Evolutionary conservation across 2,888 invertebrate genomes (phyloP), one percentile per base, ranked within the genome.

Genomic region (Atrina japonica): DNA sequence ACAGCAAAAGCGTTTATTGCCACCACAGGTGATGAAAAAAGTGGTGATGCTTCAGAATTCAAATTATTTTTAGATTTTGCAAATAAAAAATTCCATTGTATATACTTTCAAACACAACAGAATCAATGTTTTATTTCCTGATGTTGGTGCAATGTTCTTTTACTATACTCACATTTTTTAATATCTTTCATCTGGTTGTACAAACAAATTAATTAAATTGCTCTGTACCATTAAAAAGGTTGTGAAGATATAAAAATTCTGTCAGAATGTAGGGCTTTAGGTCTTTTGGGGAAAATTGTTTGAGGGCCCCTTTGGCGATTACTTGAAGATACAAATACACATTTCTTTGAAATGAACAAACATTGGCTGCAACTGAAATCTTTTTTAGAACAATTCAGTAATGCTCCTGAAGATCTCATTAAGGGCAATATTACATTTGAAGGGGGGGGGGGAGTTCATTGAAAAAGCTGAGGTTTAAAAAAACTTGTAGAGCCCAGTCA

Each of bases 321-420:
- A 7, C 21, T 50, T 14, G 50, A 50, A 21, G 50, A 50, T 50
- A n/a, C 21, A 50, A 50, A 50, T 21, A 47, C 50, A 16, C 25
- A 21, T 11, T 50, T 18, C 50, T 50, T 50, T 21, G 50, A 50
- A 25, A 50, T 50, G 50, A 50, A 50, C 21, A 11, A 50, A 50
- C 50, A 50, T 50, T 50, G 50, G 50, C 50, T 50, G 14, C 50
- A 50, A 50, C 21, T 50, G 50, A 50, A 50, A 50, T 21, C 14
- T 21, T 50, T 50, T 23, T 14, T 50, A 25, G 18, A 50, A 25
- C 50, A 50, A 25, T 50, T 18, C 23, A 21, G 25, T 23, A 21
- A 21, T 23, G 14, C n/a, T 16, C 21, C 50, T 11, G 50, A 50
- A 25, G 50, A 50, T 50, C 25, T 50, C 18, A 14, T 50, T 3